Evolutionary conservation across 37 sponge, comb jelly and placozoan genomes (phyloP).

Genomic region (Mnemiopsis leidyi): DNA sequence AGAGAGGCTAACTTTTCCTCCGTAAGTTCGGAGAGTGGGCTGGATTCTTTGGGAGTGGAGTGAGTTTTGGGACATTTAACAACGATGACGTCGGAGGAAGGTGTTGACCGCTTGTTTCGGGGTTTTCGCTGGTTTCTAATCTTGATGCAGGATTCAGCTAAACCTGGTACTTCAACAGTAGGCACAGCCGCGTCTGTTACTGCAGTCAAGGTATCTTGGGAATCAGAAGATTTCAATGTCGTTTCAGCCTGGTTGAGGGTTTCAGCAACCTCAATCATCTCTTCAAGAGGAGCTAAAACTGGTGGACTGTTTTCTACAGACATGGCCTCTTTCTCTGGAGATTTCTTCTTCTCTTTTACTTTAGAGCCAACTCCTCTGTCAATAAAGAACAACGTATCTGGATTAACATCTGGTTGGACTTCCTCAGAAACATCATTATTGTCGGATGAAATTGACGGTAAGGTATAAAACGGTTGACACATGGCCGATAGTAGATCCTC

Average conservation of each 20-base stretch:
- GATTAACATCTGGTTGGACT: background rate
- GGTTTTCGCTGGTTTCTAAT: background rate
- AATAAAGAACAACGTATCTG: background rate
- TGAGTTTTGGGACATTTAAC: background rate
- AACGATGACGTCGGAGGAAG: background rate
- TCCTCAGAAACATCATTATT: background rate
- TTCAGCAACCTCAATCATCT: background rate
- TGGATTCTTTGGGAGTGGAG: background rate
- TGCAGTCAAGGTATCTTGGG: background rate
- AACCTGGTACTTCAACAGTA: background rate
- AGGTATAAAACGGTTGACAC: slow-evolving; percentile 3
- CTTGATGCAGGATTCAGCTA: slow-evolving; percentile 4
- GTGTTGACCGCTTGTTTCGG: background rate
- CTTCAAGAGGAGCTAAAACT: background rate
- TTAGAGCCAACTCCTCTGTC: background rate
- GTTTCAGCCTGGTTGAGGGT: background rate
- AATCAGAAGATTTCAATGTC: background rate
- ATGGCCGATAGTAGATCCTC: background rate
- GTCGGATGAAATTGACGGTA: background rate
- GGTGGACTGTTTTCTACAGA: background rate
- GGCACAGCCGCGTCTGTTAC: background rate
- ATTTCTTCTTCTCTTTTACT: background rate
- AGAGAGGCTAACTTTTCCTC: background rate
- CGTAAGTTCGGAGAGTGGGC: background rate
- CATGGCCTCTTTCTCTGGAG: background rate